Evolutionary conservation across 2,888 invertebrate genomes (phyloP), one percentile per base, ranked within the genome.

Genomic region (Cephus nigrinus): DNA sequence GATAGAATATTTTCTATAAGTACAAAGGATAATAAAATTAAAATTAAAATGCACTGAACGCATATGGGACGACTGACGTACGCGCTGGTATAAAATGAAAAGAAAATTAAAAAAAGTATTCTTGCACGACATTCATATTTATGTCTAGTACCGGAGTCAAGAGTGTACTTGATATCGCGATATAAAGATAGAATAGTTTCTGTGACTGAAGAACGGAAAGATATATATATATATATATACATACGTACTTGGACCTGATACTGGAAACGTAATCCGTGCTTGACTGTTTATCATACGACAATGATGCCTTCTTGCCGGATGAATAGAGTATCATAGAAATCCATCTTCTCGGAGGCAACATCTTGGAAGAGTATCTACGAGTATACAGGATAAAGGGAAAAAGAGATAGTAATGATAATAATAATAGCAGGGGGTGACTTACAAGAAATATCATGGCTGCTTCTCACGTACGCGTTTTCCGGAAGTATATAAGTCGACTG

Each of bases 401-500:
- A 9, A 15, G 15, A 40, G 4, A 15, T 5, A 15, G 15, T 15
- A 4, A 40, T 40, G 23, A 55, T 55, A 55, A 55, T 23, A 55
- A 55, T 55, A 55, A 55, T 9, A 55, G 2, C 2, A 9, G 2
- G 5, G 1, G 4, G 23, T 55, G 55, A 23, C 55, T 76, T 73
- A 35, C 78, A 78, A 77, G 79, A 81, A 81, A 73, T 77, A 84
- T 86, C 82, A 75, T n/a, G 78, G 71, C 74, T 84, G 77, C 85
- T 82, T 74, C 81, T 86, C 86, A 85, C 84, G 86, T 85, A 74
- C 83, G 72, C 81, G 40, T 80, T 81, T 80, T 78, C 80, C 80
- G 75, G 78, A 76, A 75, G 80, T 80, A 81, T 82, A 82, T 83
- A 81, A 83, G 82, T 79, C 78, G 79, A 81, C 83, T 81, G 80